Evolutionary conservation across 2,888 invertebrate species (phyloP).

Genomic region (Meteorus cinctellus): DNA sequence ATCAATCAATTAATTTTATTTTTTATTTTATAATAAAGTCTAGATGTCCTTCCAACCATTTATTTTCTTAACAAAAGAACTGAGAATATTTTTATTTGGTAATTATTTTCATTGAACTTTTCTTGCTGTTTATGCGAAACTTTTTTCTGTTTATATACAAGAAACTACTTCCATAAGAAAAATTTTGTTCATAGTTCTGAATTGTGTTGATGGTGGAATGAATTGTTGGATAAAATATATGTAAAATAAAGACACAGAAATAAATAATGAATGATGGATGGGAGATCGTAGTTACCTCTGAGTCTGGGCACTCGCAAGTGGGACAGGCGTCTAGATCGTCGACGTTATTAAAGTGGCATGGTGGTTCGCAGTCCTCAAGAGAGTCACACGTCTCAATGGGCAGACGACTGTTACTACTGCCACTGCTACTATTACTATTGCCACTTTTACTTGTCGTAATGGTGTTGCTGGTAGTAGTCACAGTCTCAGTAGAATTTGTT

Average conservation of each 20-base stretch:
- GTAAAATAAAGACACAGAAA: neutral
- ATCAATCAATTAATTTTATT: too few species aligned
- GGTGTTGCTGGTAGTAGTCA: constrained; percentile 17
- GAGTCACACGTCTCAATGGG: constrained; percentile 42
- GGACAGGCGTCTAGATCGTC: constrained; percentile 58
- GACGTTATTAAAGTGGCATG: constrained; percentile 58
- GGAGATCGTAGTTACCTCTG: constrained; percentile 43
- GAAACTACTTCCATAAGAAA: too few species aligned
- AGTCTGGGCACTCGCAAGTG: constrained; percentile 58
- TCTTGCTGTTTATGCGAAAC: too few species aligned
- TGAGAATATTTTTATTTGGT: too few species aligned
- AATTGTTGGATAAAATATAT: neutral
- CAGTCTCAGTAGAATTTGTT: neutral
- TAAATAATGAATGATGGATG: constrained; percentile 16
- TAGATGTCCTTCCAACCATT: too few species aligned
- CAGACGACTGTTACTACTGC: constrained; percentile 40
- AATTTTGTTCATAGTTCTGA: too few species aligned
- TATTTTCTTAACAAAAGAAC: too few species aligned
- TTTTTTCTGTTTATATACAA: too few species aligned
- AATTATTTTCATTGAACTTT: too few species aligned
- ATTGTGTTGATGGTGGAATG: neutral
- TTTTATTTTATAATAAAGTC: too few species aligned
- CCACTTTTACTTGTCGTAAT: constrained; percentile 4
- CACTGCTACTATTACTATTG: constrained; percentile 8
- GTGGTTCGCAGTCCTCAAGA: constrained; percentile 57